phyloP scores from a whole-genome alignment of 2,797 vertebrate species.

The Harpagifer antarcticus region DNA sequence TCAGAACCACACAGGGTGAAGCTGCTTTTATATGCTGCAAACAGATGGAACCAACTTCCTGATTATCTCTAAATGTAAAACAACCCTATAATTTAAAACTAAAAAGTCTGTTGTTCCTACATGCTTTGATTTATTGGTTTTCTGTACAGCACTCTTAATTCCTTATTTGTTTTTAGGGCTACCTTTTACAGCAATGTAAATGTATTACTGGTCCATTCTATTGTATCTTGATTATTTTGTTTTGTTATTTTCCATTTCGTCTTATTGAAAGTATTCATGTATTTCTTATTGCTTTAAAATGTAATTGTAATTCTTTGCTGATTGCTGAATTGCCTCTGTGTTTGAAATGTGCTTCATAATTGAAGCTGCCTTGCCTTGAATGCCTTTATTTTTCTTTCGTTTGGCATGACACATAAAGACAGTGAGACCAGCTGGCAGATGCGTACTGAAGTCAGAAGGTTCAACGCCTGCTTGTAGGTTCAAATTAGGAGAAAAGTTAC shows the following conservation, averaged over 20 bases:
- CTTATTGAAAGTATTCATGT: background rate
- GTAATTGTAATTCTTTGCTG: background rate
- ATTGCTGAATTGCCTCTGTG: background rate
- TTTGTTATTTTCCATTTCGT: background rate
- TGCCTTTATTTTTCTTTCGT: background rate
- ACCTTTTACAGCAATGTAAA: background rate
- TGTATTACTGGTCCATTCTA: background rate
- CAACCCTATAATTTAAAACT: background rate
- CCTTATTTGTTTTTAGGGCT: background rate
- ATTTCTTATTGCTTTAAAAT: background rate
- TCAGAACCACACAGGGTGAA: background rate
- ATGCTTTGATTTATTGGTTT: background rate
- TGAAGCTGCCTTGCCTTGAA: background rate
- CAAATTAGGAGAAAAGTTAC: background rate
- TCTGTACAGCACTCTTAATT: background rate
- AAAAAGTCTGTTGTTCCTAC: background rate
- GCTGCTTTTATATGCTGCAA: background rate
- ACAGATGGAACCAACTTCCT: background rate
- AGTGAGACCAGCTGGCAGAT: background rate
- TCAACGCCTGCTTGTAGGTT: background rate
- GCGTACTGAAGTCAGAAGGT: background rate
- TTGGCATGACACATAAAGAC: background rate
- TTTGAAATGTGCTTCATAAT: constrained; percentile 1
- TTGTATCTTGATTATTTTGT: background rate
- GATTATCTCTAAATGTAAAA: background rate